Conservation (phyloP, 2,797 vertebrate genomes). For the Poliocrania exsul region DNA sequence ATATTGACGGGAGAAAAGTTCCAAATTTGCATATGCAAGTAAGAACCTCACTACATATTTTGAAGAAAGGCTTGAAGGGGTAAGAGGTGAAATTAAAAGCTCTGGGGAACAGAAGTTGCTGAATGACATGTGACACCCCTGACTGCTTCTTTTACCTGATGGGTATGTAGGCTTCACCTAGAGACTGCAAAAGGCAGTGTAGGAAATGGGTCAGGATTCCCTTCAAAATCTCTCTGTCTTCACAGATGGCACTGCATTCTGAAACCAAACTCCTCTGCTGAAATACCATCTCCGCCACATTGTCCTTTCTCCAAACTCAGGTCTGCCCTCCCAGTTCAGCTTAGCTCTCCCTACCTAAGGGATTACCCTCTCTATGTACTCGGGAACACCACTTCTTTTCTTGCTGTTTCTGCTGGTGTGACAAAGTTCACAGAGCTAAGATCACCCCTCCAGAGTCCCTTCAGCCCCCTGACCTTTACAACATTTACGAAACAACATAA, state of each 20-base stretch:
- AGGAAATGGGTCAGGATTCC: conserved; percentile 14
- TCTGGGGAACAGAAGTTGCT: conserved; percentile 18
- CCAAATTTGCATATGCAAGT: conserved; percentile 49
- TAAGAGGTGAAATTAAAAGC: not conserved
- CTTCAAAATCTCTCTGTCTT: not conserved
- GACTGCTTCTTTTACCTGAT: not conserved
- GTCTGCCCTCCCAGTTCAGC: not conserved
- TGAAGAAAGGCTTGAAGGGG: not conserved
- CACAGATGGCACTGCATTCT: not conserved
- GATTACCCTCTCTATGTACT: not conserved
- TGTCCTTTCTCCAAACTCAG: not conserved
- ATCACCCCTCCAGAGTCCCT: conserved; percentile 35
- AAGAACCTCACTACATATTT: conserved; percentile 30
- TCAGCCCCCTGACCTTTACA: conserved; percentile 49
- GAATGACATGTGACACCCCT: not conserved
- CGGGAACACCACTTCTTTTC: not conserved
- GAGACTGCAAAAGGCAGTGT: conserved; percentile 34
- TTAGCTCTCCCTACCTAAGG: conserved; percentile 3
- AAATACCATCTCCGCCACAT: not conserved
- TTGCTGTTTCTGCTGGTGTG: not conserved
- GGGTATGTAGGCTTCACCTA: not conserved
- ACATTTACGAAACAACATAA: conserved; percentile 66
- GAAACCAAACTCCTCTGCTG: not conserved
- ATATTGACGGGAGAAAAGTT: not conserved
- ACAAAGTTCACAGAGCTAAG: conserved; percentile 50